Evolutionary conservation across 2,888 invertebrate species (phyloP).

Genomic region (Pimpla rufipes): DNA sequence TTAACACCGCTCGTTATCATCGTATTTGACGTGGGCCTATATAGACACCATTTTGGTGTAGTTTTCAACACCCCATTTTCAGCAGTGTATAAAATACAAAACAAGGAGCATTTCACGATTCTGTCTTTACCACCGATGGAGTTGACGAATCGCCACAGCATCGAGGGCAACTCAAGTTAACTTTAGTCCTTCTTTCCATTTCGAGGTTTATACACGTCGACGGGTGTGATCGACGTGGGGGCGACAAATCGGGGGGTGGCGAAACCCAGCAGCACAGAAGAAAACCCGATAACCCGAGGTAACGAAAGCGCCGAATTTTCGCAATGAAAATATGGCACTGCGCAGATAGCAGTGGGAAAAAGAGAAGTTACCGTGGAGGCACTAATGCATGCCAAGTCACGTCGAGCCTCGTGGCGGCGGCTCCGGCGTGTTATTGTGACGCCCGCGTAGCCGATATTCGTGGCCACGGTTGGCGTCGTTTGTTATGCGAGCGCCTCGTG

Average conservation of each 20-base stretch:
- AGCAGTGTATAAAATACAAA: too few relatives aligned
- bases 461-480: constrained; percentile 66
- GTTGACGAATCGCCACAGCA: too few relatives aligned
- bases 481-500: constrained; percentile 73
- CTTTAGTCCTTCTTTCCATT: neutral
- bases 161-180: constrained; percentile 37
- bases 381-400: constrained; percentile 84
- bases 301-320: constrained; percentile 30
- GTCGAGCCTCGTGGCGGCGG: constrained; percentile 68
- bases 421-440: constrained; percentile 54
- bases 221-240: constrained; percentile 46
- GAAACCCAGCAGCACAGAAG: too few relatives aligned
- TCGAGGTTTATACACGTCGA: constrained; percentile 4
- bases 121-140: too few relatives aligned
- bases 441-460: constrained; percentile 43
- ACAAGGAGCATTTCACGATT: too few relatives aligned
- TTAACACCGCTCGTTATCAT: too few relatives aligned
- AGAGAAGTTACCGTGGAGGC: constrained; percentile 62
- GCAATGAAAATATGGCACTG: constrained; percentile 37
- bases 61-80: too few relatives aligned
- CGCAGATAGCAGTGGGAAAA: constrained; percentile 33
- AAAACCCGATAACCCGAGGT: constrained; percentile 43
- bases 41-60: too few relatives aligned
- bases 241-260: neutral
- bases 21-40: too few relatives aligned